phyloP scores from a whole-genome alignment of 1,140 invertebrate genomes.

The Drosophila pectinifera region DNA sequence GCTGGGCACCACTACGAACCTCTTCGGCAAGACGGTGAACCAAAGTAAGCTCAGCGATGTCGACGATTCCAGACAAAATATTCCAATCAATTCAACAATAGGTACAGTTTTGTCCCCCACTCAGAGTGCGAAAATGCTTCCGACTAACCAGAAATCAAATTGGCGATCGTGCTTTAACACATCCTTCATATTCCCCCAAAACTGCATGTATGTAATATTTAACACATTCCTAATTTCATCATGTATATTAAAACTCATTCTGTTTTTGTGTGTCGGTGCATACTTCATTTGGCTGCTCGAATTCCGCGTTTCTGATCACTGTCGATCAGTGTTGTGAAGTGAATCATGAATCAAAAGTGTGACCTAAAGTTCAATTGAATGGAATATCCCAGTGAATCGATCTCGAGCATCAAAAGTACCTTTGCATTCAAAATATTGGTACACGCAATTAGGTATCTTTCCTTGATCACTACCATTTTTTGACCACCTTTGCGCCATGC shows the following conservation, averaged over 20 bases:
- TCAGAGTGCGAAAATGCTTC: constrained; percentile 44
- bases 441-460: background rate
- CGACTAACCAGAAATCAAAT: constrained; percentile 26
- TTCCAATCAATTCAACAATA: constrained; percentile 85
- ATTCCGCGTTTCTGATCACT: constrained; percentile 29
- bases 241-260: constrained; percentile 24
- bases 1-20: constrained; percentile 60
- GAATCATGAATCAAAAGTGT: constrained; percentile 47
- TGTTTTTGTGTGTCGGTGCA: constrained; percentile 7
- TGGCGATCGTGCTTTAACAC: constrained; percentile 27
- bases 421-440: constrained; percentile 8
- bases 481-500: background rate
- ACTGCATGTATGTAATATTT: constrained; percentile 26
- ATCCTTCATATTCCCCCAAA: constrained; percentile 1
- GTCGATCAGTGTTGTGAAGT: constrained; percentile 61
- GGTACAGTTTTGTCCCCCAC: constrained; percentile 77
- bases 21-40: constrained; percentile 64
- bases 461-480: constrained; percentile 10
- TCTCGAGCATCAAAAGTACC: background rate
- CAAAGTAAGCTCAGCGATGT: constrained; percentile 84
- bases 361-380: constrained; percentile 80
- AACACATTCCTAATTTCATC: constrained; percentile 23
- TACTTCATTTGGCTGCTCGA: constrained; percentile 14
- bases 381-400: constrained; percentile 69
- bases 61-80: constrained; percentile 83